Percentiles rank a stretch among this genome's conserved stretches.
These are phyloP conservation scores for Chelidonichthys spinosus DNA, from an alignment of 2,797 vertebrate species.

Conservation along the genomic window DNA sequence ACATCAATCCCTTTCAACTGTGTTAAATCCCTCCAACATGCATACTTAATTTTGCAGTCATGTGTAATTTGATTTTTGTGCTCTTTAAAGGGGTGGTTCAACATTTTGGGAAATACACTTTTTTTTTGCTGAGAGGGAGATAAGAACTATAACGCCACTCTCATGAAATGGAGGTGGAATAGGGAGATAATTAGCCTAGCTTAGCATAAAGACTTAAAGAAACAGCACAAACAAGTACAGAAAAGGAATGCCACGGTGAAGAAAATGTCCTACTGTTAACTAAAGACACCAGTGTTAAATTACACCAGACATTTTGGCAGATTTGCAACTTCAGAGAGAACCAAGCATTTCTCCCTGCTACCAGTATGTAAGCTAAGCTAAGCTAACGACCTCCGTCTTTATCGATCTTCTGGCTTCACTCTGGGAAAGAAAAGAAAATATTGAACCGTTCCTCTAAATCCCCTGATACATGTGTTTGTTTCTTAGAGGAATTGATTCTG, in stretches of 20 bases:
- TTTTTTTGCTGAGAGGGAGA: not conserved
- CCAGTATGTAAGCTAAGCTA: constrained; percentile 2
- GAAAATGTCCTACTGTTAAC: no score
- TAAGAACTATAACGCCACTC: not conserved
- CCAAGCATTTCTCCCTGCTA: no score
- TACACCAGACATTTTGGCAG: no score
- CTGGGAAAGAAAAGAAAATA: not conserved
- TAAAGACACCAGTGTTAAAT: no score
- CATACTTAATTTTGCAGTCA: not conserved
- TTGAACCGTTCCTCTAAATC: not conserved
- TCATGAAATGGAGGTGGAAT: not conserved
- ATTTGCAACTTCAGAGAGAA: no score
- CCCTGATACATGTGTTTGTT: constrained; percentile 10
- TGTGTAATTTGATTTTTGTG: not conserved
- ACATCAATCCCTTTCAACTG: not conserved
- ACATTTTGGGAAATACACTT: not conserved
- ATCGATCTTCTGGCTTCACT: not conserved
- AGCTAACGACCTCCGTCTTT: not conserved
- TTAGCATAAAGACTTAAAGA: not conserved
- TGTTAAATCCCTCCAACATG: not conserved
- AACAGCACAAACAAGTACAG: no score
- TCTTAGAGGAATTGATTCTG: constrained; percentile 33
- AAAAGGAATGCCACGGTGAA: no score
- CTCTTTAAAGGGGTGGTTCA: not conserved
- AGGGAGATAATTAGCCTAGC: not conserved